Evolutionary conservation across 1,140 invertebrate genomes (phyloP).

Genomic region (Drosophila suzukii): DNA sequence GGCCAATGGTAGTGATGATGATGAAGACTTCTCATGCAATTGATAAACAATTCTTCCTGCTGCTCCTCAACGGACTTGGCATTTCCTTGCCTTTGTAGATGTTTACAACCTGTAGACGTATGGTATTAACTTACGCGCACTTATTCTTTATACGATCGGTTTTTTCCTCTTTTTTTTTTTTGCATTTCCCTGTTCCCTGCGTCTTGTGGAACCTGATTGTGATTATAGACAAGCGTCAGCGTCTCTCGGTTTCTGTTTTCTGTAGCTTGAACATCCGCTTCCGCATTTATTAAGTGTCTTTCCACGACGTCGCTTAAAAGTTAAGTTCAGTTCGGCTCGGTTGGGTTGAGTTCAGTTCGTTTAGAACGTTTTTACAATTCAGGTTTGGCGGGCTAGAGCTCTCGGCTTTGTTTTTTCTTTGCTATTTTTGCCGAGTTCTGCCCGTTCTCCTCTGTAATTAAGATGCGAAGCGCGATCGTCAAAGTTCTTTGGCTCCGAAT

Average conservation of each 20-base stretch:
- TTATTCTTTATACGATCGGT: slow-evolving; percentile 15
- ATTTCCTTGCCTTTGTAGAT: slow-evolving; percentile 40
- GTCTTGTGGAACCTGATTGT: slow-evolving; percentile 73
- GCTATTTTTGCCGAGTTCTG: slow-evolving; percentile 36
- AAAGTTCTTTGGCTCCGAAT: slow-evolving; percentile 68
- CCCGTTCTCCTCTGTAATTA: slow-evolving; percentile 73
- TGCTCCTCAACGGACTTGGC: slow-evolving; percentile 7
- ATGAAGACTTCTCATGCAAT: slow-evolving; percentile 17
- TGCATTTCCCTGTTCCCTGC: slow-evolving; percentile 52
- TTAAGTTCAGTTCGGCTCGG: slow-evolving; percentile 30
- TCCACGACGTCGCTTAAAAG: slow-evolving; percentile 69
- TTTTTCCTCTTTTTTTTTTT: slow-evolving; percentile 12
- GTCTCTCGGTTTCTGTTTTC: slow-evolving; percentile 35
- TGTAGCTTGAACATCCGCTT: slow-evolving; percentile 82
- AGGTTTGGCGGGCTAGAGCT: slow-evolving; percentile 59
- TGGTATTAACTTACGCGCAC: slow-evolving; percentile 36
- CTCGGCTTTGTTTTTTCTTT: slow-evolving; percentile 44
- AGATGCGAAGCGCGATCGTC: slow-evolving; percentile 81
- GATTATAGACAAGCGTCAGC: slow-evolving; percentile 61
- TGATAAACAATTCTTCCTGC: slow-evolving; percentile 38
- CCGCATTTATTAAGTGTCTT: slow-evolving; percentile 84
- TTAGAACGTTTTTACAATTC: slow-evolving; percentile 83
- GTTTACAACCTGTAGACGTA: slow-evolving; percentile 32
- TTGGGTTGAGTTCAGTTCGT: slow-evolving; percentile 54
- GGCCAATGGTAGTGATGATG: slow-evolving; percentile 1